These are phyloP conservation scores for Chionoecetes opilio DNA, from an alignment of 1,140 invertebrate genomes.

Conservation along the genomic window DNA sequence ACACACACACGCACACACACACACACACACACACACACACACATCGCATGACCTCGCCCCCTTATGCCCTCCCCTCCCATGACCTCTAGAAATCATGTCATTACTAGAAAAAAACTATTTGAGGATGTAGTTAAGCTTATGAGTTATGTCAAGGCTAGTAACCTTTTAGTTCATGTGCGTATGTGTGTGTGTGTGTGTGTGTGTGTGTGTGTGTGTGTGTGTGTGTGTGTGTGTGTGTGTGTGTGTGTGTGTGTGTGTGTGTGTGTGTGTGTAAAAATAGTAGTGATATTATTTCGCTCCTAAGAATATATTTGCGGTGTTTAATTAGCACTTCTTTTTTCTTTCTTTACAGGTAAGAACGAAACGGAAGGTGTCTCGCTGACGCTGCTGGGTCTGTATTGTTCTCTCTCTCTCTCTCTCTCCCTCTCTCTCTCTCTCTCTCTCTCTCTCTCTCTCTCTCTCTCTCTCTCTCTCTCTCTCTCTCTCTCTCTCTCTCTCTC, in stretches of 20 bases:
- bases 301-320: too few species aligned
- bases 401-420: constrained; percentile 39
- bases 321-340: too few species aligned
- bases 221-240: constrained; percentile 47
- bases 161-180: constrained; percentile 14
- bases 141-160: neutral
- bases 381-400: too few species aligned
- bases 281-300: neutral
- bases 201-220: constrained; percentile 52
- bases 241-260: constrained; percentile 39
- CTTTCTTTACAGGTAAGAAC: neutral
- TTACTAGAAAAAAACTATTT: neutral
- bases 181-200: constrained; percentile 57
- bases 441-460: constrained; percentile 46
- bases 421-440: constrained; percentile 43
- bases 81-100: too few species aligned
- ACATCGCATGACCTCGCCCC: neutral
- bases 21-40: constrained; percentile 43
- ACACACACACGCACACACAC: constrained; percentile 2
- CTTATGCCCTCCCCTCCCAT: too few species aligned
- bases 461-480: constrained; percentile 43
- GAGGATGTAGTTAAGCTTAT: neutral
- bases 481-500: constrained; percentile 36
- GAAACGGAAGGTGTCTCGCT: too few species aligned
- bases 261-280: neutral